Evolutionary conservation across 2,797 vertebrate species (phyloP), one percentile per base, ranked within the genome.

Genomic region (Oryzias sinensis): DNA sequence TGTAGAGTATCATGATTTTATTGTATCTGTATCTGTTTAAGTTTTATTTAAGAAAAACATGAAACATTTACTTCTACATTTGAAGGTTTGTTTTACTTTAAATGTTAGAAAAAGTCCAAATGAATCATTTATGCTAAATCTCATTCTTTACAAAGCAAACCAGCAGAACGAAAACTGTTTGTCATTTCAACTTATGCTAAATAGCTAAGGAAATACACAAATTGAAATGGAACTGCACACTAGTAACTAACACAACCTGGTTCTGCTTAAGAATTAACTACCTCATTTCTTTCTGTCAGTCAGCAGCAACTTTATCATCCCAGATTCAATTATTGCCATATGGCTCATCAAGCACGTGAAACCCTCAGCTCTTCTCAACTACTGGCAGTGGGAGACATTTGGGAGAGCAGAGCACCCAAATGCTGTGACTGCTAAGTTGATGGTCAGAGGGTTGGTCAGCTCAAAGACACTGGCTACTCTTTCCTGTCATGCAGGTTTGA

Each of bases 221-320:
- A 27, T 46, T 67, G 49, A 53, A 54, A 65, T 65, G 56, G n/a
- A 22, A 25, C 6, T 42, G 53, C 62, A 74, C 47, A 64, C 47
- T 70, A 70, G 85, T 62, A 66, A 43, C 49, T 64, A 42, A 41
- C 2, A 64, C 27, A 37, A 47, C 46, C 54, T 52, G 56, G 24
- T 51, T 67, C 52, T 64, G 61, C 24, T 33, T 40, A 52, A 54
- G 67, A 50, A 72, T 73, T 76, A 68, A 77, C 67, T 57, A 59
- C 63, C 53, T 49, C 37, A 37, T 37, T 11, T 65, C 53, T 65
- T 57, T 49, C 56, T 56, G 62, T 68, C 80, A 72, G 64, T 68
- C 68, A 68, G 59, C 62, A 56, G 43, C 55, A 67, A 68, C 54
- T 55, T 75, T 73, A 76, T 80, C 74, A 79, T 82, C 59, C 53